Conservation (phyloP, 2,113 vertebrate genomes). For the Otocyon megalotis region DNA sequence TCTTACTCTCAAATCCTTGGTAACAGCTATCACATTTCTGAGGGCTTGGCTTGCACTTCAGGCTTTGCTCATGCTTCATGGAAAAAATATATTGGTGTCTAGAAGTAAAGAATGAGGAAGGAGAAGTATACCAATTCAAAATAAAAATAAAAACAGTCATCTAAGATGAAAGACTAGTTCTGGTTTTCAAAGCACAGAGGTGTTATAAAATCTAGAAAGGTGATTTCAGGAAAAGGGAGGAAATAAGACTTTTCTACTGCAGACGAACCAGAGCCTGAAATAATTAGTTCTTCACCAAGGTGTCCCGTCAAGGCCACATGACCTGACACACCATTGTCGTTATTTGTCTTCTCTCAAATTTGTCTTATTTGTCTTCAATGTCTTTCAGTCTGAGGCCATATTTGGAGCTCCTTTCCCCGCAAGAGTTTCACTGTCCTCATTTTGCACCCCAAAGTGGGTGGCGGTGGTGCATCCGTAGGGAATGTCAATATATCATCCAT, state of each 20-base stretch:
- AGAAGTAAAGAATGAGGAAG: constrained; percentile 65
- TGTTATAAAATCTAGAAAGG: constrained; percentile 67
- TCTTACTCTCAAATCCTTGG: constrained; percentile 73
- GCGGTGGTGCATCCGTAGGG: background rate
- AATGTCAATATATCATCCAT: background rate
- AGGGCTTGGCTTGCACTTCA: constrained; percentile 77
- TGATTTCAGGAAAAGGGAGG: background rate
- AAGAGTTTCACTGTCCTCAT: background rate
- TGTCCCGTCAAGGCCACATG: background rate
- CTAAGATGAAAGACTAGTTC: constrained; percentile 60
- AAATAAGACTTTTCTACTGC: background rate
- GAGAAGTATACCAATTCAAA: constrained; percentile 67
- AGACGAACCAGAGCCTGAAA: background rate
- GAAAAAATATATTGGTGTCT: constrained; percentile 69
- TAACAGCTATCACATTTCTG: constrained; percentile 77
- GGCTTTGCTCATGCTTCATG: constrained; percentile 63
- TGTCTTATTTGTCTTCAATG: too few species aligned
- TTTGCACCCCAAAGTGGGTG: background rate
- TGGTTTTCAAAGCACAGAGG: constrained; percentile 67
- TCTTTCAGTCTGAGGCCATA: background rate
- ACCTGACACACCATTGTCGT: background rate
- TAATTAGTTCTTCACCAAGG: background rate
- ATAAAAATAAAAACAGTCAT: constrained; percentile 77
- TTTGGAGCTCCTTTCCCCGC: background rate
- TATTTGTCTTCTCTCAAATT: background rate